phyloP scores from a whole-genome alignment of 2,888 invertebrate genomes.

The Lepidochrysops patricia region DNA sequence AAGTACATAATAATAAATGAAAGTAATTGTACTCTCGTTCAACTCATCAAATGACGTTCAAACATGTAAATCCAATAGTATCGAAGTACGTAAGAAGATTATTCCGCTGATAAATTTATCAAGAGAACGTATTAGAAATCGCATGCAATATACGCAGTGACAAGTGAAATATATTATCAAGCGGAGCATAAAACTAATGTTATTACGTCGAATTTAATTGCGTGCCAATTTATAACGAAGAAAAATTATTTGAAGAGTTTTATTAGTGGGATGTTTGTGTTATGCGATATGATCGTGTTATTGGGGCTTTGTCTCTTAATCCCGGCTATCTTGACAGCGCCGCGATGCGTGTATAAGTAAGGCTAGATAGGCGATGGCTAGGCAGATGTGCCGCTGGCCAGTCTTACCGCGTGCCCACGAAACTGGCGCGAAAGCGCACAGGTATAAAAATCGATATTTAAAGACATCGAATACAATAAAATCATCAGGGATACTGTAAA shows the following conservation, averaged over 20 bases:
- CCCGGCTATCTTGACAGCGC: conserved; percentile 22
- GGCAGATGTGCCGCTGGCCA: conserved; percentile 34
- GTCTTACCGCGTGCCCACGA: background rate
- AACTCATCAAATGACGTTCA: background rate
- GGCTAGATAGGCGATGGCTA: conserved; percentile 22
- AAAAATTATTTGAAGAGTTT: conserved; percentile 10
- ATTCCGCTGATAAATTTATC: background rate
- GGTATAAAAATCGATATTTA: background rate
- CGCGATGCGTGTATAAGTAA: conserved; percentile 22
- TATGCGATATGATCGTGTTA: conserved; percentile 22
- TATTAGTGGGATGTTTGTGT: conserved; percentile 20
- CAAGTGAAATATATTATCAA: background rate
- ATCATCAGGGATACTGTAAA: too few species aligned
- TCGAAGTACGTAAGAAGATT: background rate
- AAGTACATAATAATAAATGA: background rate
- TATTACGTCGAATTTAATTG: conserved; percentile 6
- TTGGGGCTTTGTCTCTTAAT: conserved; percentile 22
- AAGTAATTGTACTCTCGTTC: background rate
- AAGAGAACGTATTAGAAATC: background rate
- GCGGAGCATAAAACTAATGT: conserved; percentile 1
- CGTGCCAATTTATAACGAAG: background rate
- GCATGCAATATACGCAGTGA: background rate
- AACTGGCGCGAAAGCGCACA: background rate
- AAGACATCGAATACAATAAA: background rate
- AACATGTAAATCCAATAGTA: background rate